phyloP scores from a whole-genome alignment of 2,797 vertebrate genomes.

The Bradypus variegatus region DNA sequence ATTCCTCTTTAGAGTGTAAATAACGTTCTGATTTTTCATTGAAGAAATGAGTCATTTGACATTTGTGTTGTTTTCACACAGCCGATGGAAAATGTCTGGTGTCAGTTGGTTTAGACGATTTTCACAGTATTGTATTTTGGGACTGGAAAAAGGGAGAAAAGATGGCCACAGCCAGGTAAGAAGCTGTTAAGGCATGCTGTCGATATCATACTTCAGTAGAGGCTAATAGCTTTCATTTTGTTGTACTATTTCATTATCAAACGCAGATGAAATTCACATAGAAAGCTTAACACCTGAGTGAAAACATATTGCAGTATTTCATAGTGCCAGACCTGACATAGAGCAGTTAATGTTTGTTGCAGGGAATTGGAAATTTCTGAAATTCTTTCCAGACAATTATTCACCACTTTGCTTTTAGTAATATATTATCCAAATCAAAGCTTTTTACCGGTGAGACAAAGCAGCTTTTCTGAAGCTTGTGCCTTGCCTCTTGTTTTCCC shows the following conservation, averaged over 20 bases:
- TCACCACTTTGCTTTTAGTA: background rate
- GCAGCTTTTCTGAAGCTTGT: background rate
- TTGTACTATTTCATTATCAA: background rate
- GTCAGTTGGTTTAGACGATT: slow-evolving; percentile 91
- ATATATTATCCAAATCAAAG: background rate
- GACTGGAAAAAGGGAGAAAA: slow-evolving; percentile 98
- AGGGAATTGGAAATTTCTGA: slow-evolving; percentile 29
- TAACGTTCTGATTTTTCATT: slow-evolving; percentile 39
- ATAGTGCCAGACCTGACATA: background rate
- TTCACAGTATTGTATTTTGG: slow-evolving; percentile 92
- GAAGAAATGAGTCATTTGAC: slow-evolving; percentile 54
- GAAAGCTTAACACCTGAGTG: background rate
- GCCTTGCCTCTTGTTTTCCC: slow-evolving; percentile 7
- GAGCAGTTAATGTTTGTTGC: background rate
- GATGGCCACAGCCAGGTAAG: slow-evolving; percentile 89
- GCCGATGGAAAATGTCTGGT: slow-evolving; percentile 93
- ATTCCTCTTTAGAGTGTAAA: background rate
- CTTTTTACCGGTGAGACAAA: background rate
- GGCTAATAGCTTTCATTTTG: background rate
- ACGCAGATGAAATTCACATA: background rate
- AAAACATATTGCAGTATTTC: background rate
- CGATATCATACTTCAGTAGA: background rate
- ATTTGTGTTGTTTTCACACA: slow-evolving; percentile 71
- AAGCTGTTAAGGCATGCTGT: background rate
- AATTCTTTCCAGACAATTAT: background rate